Percentiles rank a stretch among this genome's conserved stretches.
phyloP scores from a whole-genome alignment of 2,113 vertebrate species.

The Pollachius pollachius region DNA sequence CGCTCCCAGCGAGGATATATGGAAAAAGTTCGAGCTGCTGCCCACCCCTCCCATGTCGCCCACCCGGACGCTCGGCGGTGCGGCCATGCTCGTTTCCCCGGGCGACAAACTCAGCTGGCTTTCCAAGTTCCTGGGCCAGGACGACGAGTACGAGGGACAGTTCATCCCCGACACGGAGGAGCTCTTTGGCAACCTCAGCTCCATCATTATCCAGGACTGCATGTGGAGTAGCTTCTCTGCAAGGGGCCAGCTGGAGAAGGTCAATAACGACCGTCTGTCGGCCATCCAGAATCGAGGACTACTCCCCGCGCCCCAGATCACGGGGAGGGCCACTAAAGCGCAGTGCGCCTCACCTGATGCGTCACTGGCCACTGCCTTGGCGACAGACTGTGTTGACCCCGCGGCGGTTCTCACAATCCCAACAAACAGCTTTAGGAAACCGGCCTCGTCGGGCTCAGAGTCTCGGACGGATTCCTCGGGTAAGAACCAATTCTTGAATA shows the following conservation, averaged over 20 bases:
- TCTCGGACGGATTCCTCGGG: conserved; percentile 90
- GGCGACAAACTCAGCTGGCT: conserved; percentile 75
- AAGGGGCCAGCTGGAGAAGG: conserved; percentile 85
- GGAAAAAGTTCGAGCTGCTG: conserved; percentile 97
- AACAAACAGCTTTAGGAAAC: conserved; percentile 76
- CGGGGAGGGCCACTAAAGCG: conserved; percentile 50
- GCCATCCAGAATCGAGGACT: conserved; percentile 26
- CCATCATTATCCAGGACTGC: conserved; percentile 88
- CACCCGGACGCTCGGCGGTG: conserved; percentile 61
- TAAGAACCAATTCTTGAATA: conserved; percentile 67
- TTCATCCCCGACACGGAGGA: conserved; percentile 72
- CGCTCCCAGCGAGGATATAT: conserved; percentile 92
- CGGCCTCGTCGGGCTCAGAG: conserved; percentile 90
- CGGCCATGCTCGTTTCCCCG: conserved; percentile 43
- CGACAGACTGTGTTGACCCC: conserved; percentile 82
- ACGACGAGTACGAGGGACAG: conserved; percentile 77
- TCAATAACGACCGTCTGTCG: conserved; percentile 66
- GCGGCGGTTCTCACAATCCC: conserved; percentile 83
- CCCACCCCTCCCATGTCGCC: conserved; percentile 87
- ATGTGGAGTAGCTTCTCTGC: conserved; percentile 95
- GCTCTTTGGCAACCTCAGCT: conserved; percentile 83
- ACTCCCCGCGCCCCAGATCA: conserved; percentile 39
- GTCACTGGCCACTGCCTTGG: conserved; percentile 54
- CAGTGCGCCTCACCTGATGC: conserved; percentile 63
- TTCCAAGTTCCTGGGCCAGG: conserved; percentile 71